A percentile compares a stretch with the other conserved stretches of the same genome.
These are phyloP conservation scores for Latrodectus geometricus DNA, from an alignment of 1,140 invertebrate genomes.

Conservation along the genomic window DNA sequence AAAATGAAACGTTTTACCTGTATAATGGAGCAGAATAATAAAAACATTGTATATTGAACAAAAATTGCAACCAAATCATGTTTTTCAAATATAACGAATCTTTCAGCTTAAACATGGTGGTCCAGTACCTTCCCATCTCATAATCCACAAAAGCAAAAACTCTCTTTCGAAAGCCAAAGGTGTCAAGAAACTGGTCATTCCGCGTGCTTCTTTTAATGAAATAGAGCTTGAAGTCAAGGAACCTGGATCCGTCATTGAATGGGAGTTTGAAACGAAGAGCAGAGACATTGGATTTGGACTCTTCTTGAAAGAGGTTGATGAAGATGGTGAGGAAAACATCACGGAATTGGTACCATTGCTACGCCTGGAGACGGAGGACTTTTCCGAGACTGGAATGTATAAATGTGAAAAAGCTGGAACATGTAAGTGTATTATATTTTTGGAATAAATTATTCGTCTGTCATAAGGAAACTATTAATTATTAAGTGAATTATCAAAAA, in stretches of 20 bases:
- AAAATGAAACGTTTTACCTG: too few relatives aligned
- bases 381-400: constrained; percentile 42
- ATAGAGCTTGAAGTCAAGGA: constrained; percentile 2
- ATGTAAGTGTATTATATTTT: constrained; percentile 17
- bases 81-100: too few relatives aligned
- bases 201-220: background rate
- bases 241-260: constrained; percentile 17
- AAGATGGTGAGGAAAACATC: constrained; percentile 9
- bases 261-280: constrained; percentile 39
- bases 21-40: too few relatives aligned
- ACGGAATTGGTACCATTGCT: constrained; percentile 18
- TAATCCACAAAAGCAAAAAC: background rate
- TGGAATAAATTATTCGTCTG: too few relatives aligned
- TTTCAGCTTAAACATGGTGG: background rate
- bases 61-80: too few relatives aligned
- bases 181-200: background rate
- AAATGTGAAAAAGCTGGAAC: constrained; percentile 33
- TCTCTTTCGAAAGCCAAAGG: background rate
- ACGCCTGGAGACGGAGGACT: background rate
- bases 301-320: constrained; percentile 8
- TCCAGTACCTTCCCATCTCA: background rate
- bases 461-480: too few relatives aligned
- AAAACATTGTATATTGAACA: too few relatives aligned
- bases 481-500: too few relatives aligned
- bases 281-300: constrained; percentile 40